phyloP scores from a whole-genome alignment of 2,888 invertebrate genomes.

The Pediacus dermestoides region DNA sequence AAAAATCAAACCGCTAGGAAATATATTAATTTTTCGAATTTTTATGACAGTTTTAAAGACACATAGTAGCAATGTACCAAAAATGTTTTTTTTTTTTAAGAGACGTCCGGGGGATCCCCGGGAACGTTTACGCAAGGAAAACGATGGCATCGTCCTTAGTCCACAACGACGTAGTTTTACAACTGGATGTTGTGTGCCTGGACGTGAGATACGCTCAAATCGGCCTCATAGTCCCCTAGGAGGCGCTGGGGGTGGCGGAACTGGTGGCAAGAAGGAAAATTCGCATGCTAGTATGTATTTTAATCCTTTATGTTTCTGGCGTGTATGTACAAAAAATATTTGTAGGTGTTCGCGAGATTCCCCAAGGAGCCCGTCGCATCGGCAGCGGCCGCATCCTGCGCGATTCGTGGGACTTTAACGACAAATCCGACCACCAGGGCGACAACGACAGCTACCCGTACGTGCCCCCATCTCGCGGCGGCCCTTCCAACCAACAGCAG shows the following conservation, averaged over 20 bases:
- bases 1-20: too few species aligned
- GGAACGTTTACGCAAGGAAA: conserved; percentile 76
- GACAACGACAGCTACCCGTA: conserved; percentile 22
- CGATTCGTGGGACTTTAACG: conserved; percentile 35
- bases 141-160: conserved; percentile 79
- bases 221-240: conserved; percentile 39
- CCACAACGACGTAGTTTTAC: conserved; percentile 85
- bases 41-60: too few species aligned
- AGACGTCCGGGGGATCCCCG: conserved; percentile 64
- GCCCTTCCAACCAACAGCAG: conserved; percentile 22
- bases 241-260: conserved; percentile 33
- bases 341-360: conserved; percentile 34
- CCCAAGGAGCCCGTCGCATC: conserved; percentile 58
- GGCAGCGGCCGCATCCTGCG: conserved; percentile 81
- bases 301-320: not conserved
- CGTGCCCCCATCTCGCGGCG: conserved; percentile 35
- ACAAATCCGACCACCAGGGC: conserved; percentile 27
- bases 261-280: conserved; percentile 31
- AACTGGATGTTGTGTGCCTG: conserved; percentile 78
- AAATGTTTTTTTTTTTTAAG: conserved; percentile 33
- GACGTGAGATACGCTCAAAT: conserved; percentile 38
- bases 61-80: not conserved
- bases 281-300: conserved; percentile 21
- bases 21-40: too few species aligned
- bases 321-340: too few species aligned